Percentiles rank a stretch among this genome's conserved stretches.
Evolutionary conservation across 2,888 invertebrate species (phyloP).

Genomic region (Macrophya annulata): DNA sequence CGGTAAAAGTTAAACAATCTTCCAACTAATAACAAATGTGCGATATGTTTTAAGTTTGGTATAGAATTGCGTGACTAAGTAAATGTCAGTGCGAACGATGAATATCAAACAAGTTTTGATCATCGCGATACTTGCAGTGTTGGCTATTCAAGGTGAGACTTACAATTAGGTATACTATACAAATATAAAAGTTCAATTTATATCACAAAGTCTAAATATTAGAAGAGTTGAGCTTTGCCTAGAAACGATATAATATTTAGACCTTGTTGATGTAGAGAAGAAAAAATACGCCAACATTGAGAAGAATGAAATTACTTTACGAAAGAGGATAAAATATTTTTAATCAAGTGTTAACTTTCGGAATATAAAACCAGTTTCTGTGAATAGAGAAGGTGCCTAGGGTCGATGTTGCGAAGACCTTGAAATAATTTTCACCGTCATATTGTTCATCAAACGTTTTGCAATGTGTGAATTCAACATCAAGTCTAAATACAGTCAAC

Average conservation of each 20-base stretch:
- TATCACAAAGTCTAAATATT: background rate
- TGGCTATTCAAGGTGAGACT: constrained; percentile 43
- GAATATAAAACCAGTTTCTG: constrained; percentile 19
- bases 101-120: constrained; percentile 14
- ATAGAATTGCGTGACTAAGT: background rate
- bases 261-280: background rate
- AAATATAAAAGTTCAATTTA: background rate
- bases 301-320: background rate
- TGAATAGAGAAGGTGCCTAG: background rate
- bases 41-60: constrained; percentile 37
- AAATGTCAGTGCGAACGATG: background rate
- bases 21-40: background rate
- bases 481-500: background rate
- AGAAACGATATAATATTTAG: background rate
- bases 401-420: background rate
- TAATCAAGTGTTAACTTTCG: background rate
- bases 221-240: background rate
- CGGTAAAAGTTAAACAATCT: background rate
- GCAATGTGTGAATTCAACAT: background rate
- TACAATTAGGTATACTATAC: background rate
- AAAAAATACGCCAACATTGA: background rate
- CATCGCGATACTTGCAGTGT: constrained; percentile 21
- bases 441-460: background rate
- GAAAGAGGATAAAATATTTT: background rate
- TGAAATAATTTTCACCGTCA: constrained; percentile 16